These are phyloP conservation scores for Oxystoma pomonae DNA, from an alignment of 2,888 invertebrate genomes.

Conservation along the genomic window DNA sequence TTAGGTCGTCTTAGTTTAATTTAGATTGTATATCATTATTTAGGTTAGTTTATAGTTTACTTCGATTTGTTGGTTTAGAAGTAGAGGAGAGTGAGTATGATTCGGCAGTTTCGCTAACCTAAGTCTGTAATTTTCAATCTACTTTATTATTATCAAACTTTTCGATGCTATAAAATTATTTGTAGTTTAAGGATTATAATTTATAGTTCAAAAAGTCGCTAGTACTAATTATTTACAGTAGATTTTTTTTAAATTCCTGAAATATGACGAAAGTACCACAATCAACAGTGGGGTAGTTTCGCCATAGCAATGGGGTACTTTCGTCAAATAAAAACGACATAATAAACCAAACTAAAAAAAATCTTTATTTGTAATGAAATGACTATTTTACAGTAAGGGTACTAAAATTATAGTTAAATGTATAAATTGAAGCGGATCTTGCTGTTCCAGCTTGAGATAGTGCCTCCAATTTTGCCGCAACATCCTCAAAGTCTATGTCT, in stretches of 20 bases:
- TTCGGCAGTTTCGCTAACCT: not conserved
- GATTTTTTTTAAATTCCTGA: conserved; percentile 1
- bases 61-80: too few relatives aligned
- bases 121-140: not conserved
- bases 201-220: not conserved
- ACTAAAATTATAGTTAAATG: conserved; percentile 12
- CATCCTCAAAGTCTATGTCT: conserved; percentile 4
- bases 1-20: too few relatives aligned
- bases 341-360: not conserved
- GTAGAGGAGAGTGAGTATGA: not conserved
- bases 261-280: conserved; percentile 11
- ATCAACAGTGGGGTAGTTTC: conserved; percentile 7
- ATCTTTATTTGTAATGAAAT: not conserved
- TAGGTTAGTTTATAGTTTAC: too few relatives aligned
- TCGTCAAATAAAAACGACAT: conserved; percentile 3
- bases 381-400: conserved; percentile 2
- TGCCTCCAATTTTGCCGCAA: conserved; percentile 5
- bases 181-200: not conserved
- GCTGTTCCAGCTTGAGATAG: conserved; percentile 8
- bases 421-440: conserved; percentile 12
- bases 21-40: too few relatives aligned
- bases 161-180: not conserved
- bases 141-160: not conserved
- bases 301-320: conserved; percentile 13
- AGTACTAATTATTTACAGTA: not conserved